Base-by-base conservation (phyloP, 2,888 invertebrate genomes). In the Xylocampa areola region DNA sequence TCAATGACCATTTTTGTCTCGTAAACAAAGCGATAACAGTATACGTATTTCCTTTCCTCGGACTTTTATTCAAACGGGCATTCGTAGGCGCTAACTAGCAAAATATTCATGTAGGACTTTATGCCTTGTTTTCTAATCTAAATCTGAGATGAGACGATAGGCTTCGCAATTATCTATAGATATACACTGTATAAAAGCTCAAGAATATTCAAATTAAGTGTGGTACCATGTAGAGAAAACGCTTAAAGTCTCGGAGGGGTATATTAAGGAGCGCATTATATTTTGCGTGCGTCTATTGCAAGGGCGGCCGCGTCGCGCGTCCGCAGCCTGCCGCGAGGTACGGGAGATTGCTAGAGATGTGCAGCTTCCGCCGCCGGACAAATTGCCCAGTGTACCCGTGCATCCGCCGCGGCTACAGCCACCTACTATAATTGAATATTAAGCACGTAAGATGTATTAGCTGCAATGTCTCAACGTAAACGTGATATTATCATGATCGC, bases 301-400 rank as follows among this genome's bases (percentile, higher is more conserved):
- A 45, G 41, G 44, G 54, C 60, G 53, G 65, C 45, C 33, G 49
- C 59, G 61, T 44, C 43, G 29, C 43, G 44, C 25, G 59, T 41
- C 55, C 35, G 65, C 49, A 57, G 73, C 57, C 45, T 67, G 81
- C 84, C 81, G 74, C 78, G 68, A 74, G 84, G 80, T 69, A 63
- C 77, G 73, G 80, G 80, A 86, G 83, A 86, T 86, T 78, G 76
- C 82, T 77, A 79, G 82, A 84, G 89, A 88, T 85, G 86, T 71
- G 84, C 81, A 81, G 86, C 87, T 86, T 89, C 89, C 89, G 87
- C 81, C 83, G 84, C 73, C 77, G 76, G 81, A 86, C 85, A 89
- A 87, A 90, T 88, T 87, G 77, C 85, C 68, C 54, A 68, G 75
- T 77, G 70, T 78, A 74, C 68, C 65, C 67, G 68, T 73, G 72